Base-by-base conservation (phyloP, 1,140 invertebrate genomes). In the Drosophila burlai region DNA sequence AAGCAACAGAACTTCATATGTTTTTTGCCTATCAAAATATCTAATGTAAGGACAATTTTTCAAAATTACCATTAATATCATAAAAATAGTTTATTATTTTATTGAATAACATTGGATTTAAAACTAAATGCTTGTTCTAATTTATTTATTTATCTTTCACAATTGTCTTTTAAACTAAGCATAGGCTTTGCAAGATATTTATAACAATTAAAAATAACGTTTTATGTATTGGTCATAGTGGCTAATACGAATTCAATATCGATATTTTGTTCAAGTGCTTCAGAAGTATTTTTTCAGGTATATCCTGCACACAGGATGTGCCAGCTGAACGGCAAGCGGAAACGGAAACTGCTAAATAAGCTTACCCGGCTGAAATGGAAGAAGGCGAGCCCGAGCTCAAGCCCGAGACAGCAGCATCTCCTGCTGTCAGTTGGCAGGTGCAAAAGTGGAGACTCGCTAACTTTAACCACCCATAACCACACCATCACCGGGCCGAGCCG, bases 271-370 rank as follows among this genome's bases (percentile, higher is more conserved):
- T 24, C 13, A 38, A 55, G 18, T 11, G 9, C 52, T 24, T 10
- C 0, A 3, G 4, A 10, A 10, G 13, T 4, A 6, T 38, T 57
- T 57, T 57, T 57, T 40, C 36, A 1, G 11, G 36, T 57, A n/a
- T 7, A 26, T 11, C 2, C 54, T 26, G 54, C 31, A 21, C 52
- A 31, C 52, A 78, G 81, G 81, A 89, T 66, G 84, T 69, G 81
- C 81, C 77, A 87, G 81, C 77, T 84, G 81, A 78, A 72, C 63
- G 80, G 84, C 64, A 72, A 89, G 69, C 84, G 84, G 84, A 84
- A 84, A 79, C 78, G 84, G 84, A 85, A 85, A 89, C 84, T 81
- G 85, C 84, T 89, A 89, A 89, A 89, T 89, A 89, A 89, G 81
- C 73, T 85, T 74, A 80, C 84, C 74, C 13, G 26, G 42, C 62